Evolutionary conservation across 1,140 invertebrate species (phyloP), one percentile per base, ranked within the genome.

Genomic region (Apocrypta bakeri): DNA sequence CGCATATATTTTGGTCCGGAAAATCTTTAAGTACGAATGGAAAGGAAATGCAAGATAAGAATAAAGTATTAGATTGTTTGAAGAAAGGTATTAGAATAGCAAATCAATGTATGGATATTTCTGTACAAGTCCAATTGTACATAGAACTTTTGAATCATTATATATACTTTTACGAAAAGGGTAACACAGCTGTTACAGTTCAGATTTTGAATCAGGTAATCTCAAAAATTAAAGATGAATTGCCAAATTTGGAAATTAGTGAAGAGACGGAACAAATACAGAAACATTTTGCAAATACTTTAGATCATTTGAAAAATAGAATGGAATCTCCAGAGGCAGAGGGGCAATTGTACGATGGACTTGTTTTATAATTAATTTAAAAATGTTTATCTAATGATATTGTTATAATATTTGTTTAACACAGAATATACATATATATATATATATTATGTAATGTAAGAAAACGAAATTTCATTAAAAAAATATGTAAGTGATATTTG

Each of bases 71-170:
- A 63, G 98, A 99, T 87, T 99, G 98, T 91, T 92, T 99, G 76
- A 99, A 99, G 90, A 99, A 99, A 92, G 98, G 97, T 7, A 95
- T 98, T 1, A 95, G 97, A 84, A 98, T 99, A 85, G 97, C 97
- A 2, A 98, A 97, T 86, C 98, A 99, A 86, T 99, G 98, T 86
- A 98, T 99, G 97, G 98, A 99, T 92, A 95, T 95, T n/a, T 96
- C 96, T 4, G 98, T 99, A 27, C 98, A 99, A 93, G 97, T 98
- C 9, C 98, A 99, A 89, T 93, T 99, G 2, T 97, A 98, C 89
- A 97, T 98, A 24, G 98, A 99, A 91, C 94, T 99, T 72, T 92
- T 99, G 11, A 98, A 99, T 90, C 95, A 98, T 87, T 99, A 99
- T 91, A 95, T 98, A 56, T 98, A 98, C 90, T 99, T 99, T 89